Percentiles rank a stretch among this genome's conserved stretches.
Evolutionary conservation across 2,888 invertebrate species (phyloP).

Genomic region (Dynastes maya): DNA sequence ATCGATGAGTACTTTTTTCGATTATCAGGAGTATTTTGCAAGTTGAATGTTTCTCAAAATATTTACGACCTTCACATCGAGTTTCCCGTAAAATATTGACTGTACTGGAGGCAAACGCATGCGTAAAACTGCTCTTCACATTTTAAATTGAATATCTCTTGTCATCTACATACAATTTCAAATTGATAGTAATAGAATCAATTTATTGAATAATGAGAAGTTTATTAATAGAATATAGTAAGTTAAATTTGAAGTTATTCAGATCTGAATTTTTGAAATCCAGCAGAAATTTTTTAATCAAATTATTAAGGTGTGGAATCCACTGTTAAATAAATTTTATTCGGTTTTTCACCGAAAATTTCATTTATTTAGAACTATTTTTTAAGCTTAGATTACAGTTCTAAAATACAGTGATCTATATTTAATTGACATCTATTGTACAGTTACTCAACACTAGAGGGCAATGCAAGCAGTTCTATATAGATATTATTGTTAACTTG

Average conservation of each 20-base stretch:
- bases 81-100: conserved; percentile 7
- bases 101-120: neutral
- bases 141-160: conserved; percentile 11
- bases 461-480: no score
- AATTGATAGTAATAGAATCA: neutral
- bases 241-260: neutral
- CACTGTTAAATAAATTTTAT: no score
- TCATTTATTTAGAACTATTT: neutral
- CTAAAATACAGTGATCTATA: neutral
- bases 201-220: neutral
- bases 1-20: neutral
- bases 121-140: conserved; percentile 1
- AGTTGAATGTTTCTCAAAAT: neutral
- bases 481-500: no score
- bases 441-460: no score
- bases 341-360: neutral
- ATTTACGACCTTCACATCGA: neutral
- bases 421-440: neutral
- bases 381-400: neutral
- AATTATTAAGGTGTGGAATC: no score
- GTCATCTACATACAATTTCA: neutral
- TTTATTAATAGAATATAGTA: neutral
- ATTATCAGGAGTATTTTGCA: neutral
- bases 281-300: no score
- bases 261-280: neutral